phyloP scores from a whole-genome alignment of 2,888 invertebrate genomes.

The Phoenoteleia sp. region DNA sequence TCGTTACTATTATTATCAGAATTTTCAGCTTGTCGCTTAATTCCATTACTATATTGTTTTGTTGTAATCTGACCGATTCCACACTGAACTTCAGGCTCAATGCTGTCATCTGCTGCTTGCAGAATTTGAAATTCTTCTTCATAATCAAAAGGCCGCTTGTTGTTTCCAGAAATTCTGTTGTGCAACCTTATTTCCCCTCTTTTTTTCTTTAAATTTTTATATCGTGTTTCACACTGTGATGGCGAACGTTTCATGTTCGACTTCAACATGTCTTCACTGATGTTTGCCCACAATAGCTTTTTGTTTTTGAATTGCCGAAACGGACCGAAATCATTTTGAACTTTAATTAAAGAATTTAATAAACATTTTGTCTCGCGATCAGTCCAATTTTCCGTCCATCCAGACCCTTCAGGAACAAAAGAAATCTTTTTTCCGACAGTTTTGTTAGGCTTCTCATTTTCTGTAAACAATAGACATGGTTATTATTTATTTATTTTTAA shows the following conservation, averaged over 20 bases:
- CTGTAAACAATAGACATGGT: no score
- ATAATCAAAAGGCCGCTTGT: constrained; percentile 25
- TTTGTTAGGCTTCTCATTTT: no score
- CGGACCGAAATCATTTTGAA: constrained; percentile 40
- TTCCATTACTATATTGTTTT: background rate
- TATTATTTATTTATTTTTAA: no score
- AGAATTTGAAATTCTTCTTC: constrained; percentile 42
- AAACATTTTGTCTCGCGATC: constrained; percentile 22
- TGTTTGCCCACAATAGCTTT: constrained; percentile 34
- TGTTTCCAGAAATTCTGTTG: constrained; percentile 41
- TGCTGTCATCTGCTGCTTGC: constrained; percentile 31
- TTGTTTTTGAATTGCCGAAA: constrained; percentile 35
- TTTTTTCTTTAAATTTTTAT: constrained; percentile 44
- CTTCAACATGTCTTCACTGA: constrained; percentile 19
- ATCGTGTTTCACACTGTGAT: constrained; percentile 37
- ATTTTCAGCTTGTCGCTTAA: background rate
- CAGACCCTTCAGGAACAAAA: constrained; percentile 5
- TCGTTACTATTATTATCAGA: background rate
- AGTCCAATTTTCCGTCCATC: constrained; percentile 23
- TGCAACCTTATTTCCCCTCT: constrained; percentile 8
- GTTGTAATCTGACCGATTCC: constrained; percentile 18
- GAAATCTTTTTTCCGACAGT: no score
- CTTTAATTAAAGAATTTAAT: constrained; percentile 7
- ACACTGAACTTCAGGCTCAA: constrained; percentile 35
- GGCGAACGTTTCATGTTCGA: constrained; percentile 27